phyloP scores from a whole-genome alignment of 2,888 invertebrate species.

The Agrotis segetum region DNA sequence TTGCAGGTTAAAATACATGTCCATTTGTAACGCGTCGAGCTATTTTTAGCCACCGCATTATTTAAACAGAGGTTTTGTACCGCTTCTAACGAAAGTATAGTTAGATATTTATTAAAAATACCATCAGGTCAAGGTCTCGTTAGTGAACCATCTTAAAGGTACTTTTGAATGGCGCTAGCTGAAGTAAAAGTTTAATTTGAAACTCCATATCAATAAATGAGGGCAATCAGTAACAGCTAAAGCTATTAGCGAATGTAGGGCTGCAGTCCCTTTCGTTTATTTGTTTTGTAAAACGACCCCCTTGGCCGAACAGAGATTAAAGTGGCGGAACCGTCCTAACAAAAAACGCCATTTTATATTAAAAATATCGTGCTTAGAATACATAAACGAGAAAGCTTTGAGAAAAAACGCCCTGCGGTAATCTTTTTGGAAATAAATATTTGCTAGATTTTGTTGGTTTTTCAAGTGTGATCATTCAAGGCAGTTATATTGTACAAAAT shows the following conservation, averaged over 20 bases:
- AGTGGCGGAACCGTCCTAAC: slow-evolving; percentile 24
- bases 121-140: slow-evolving; percentile 18
- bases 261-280: slow-evolving; percentile 33
- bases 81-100: background rate
- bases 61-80: slow-evolving; percentile 1
- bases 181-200: slow-evolving; percentile 10
- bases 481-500: background rate
- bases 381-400: slow-evolving; percentile 26
- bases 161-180: slow-evolving; percentile 4
- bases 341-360: slow-evolving; percentile 41
- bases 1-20: background rate
- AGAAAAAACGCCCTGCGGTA: slow-evolving; percentile 13
- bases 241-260: slow-evolving; percentile 43
- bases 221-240: slow-evolving; percentile 29
- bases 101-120: slow-evolving; percentile 15
- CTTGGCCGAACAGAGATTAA: slow-evolving; percentile 24
- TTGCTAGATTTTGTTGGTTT: slow-evolving; percentile 6
- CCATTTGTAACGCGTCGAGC: background rate
- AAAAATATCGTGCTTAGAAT: slow-evolving; percentile 26
- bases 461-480: slow-evolving; percentile 13
- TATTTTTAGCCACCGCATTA: slow-evolving; percentile 15
- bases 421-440: slow-evolving; percentile 19
- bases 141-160: background rate
- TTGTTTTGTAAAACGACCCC: slow-evolving; percentile 24
- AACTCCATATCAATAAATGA: slow-evolving; percentile 21